Percentiles rank a stretch among this genome's conserved stretches.
phyloP scores from a whole-genome alignment of 2,797 vertebrate genomes.

The Mallotus villosus region DNA sequence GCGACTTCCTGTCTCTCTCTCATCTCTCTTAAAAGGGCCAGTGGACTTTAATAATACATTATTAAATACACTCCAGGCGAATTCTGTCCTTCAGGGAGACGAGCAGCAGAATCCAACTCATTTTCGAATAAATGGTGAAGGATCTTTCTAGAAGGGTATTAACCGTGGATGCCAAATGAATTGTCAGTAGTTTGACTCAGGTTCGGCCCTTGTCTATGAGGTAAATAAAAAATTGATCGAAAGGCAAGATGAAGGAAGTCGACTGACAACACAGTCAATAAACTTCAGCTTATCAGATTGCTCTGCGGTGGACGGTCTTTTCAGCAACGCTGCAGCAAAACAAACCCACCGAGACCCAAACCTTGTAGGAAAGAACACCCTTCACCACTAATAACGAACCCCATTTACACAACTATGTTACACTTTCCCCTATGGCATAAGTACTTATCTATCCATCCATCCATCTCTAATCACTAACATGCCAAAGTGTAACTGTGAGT shows the following conservation, averaged over 20 bases:
- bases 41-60: too few species aligned
- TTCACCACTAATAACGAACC: slow-evolving; percentile 18
- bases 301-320: slow-evolving; percentile 39
- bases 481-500: too few species aligned
- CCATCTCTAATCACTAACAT: too few species aligned
- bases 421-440: background rate
- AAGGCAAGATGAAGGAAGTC: slow-evolving; percentile 20
- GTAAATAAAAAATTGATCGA: slow-evolving; percentile 18
- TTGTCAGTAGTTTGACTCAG: background rate
- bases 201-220: slow-evolving; percentile 38
- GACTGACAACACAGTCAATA: slow-evolving; percentile 35
- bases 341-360: slow-evolving; percentile 19
- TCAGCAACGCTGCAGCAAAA: slow-evolving; percentile 41
- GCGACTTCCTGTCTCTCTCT: too few species aligned
- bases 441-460: too few species aligned
- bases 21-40: too few species aligned
- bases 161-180: too few species aligned
- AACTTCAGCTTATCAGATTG: slow-evolving; percentile 38
- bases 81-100: too few species aligned
- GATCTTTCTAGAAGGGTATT: too few species aligned
- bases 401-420: slow-evolving; percentile 9
- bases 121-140: too few species aligned
- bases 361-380: slow-evolving; percentile 11
- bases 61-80: too few species aligned
- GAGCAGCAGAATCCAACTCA: too few species aligned